These are phyloP conservation scores for Phainopepla nitens DNA, from an alignment of 2,113 vertebrate species.

Conservation along the genomic window DNA sequence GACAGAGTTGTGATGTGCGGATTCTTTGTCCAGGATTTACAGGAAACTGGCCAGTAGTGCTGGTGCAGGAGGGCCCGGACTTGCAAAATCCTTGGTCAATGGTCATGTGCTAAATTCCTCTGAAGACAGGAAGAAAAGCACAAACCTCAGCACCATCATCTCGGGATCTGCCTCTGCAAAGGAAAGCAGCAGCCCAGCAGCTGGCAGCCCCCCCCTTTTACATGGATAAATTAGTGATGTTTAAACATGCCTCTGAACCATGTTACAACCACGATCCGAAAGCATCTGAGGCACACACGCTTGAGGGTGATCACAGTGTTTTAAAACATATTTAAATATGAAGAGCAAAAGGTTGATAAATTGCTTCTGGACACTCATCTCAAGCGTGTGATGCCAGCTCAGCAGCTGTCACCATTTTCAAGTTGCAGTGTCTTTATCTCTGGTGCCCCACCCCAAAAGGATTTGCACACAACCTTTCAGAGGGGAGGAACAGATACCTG, in stretches of 20 bases:
- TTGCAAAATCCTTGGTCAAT: background rate
- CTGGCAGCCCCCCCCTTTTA: background rate
- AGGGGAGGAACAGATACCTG: background rate
- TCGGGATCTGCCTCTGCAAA: background rate
- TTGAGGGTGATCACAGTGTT: background rate
- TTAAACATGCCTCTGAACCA: background rate
- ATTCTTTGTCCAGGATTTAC: background rate
- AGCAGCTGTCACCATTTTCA: background rate
- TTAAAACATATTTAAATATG: background rate
- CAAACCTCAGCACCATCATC: background rate
- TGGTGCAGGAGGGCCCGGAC: background rate
- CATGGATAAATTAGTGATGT: background rate
- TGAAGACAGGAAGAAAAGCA: background rate
- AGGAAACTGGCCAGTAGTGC: background rate
- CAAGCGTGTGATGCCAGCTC: background rate
- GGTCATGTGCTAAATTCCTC: background rate
- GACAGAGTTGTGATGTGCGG: background rate
- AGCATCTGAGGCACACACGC: background rate
- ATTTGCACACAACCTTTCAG: background rate
- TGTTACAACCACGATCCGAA: fast-evolving
- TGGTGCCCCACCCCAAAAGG: background rate
- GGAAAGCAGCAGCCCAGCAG: background rate
- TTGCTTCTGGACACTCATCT: background rate
- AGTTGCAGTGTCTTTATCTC: background rate
- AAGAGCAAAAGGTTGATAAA: background rate